A percentile compares a stretch with the other conserved stretches of the same genome.
These are phyloP conservation scores for Oophaga pumilio DNA, from an alignment of 2,113 vertebrate genomes.

Conservation along the genomic window DNA sequence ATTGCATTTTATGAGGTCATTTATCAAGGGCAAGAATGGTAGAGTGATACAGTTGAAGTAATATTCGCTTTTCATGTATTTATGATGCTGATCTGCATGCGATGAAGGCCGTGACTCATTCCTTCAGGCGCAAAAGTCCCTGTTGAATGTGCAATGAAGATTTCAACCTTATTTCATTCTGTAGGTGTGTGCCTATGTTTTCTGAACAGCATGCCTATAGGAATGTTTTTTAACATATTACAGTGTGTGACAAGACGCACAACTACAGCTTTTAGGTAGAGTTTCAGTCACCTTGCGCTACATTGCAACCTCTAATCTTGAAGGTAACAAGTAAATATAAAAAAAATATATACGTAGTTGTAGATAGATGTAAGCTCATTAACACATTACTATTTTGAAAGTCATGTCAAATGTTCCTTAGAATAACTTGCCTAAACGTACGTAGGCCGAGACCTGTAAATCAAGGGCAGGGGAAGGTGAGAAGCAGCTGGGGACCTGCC, in stretches of 20 bases:
- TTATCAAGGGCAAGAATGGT: constrained; percentile 55
- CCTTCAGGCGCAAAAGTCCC: constrained; percentile 50
- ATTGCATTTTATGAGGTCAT: constrained; percentile 57
- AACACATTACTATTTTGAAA: neutral
- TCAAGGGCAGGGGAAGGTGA: too few relatives aligned
- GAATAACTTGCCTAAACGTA: neutral
- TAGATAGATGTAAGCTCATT: neutral
- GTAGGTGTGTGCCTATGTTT: neutral
- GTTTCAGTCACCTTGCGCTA: neutral
- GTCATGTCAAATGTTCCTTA: neutral
- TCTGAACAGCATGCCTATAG: constrained; percentile 3
- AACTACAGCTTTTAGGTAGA: neutral
- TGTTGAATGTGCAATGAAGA: constrained; percentile 46
- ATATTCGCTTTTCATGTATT: constrained; percentile 57
- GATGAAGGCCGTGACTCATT: constrained; percentile 51
- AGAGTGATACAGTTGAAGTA: constrained; percentile 55
- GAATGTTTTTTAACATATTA: neutral
- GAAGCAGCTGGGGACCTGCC: too few relatives aligned
- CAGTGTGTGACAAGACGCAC: neutral
- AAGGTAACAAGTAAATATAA: neutral
- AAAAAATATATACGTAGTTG: neutral
- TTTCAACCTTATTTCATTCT: constrained; percentile 37
- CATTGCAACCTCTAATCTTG: neutral
- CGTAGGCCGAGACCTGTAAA: too few relatives aligned
- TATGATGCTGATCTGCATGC: constrained; percentile 55